phyloP scores from a whole-genome alignment of 1,140 invertebrate genomes.

The Cherax quadricarinatus region DNA sequence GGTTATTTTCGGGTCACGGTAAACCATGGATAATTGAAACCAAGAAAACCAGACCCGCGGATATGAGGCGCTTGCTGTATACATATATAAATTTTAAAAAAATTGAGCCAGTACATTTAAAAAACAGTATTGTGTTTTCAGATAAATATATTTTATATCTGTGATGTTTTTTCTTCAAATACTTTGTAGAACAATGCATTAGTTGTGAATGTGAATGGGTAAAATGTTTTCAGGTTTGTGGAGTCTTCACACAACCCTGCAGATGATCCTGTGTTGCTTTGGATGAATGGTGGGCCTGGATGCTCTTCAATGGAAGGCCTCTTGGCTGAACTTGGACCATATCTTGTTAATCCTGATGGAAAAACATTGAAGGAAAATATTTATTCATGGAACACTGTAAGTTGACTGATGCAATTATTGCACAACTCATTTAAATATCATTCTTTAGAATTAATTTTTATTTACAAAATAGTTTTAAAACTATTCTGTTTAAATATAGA shows the following conservation, averaged over 20 bases:
- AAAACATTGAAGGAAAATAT: conserved; percentile 52
- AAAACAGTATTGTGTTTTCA: too few relatives aligned
- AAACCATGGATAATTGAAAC: too few relatives aligned
- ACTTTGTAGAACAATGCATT: too few relatives aligned
- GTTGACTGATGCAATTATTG: background rate
- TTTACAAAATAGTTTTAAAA: background rate
- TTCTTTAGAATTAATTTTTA: background rate
- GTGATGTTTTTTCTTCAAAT: too few relatives aligned
- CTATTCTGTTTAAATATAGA: too few relatives aligned
- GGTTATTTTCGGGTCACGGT: too few relatives aligned
- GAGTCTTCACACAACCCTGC: conserved; percentile 31
- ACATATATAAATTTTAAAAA: too few relatives aligned
- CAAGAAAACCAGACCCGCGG: too few relatives aligned
- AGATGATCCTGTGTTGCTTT: conserved; percentile 85
- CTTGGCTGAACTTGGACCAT: conserved; percentile 89
- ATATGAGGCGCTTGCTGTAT: too few relatives aligned
- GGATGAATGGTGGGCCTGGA: conserved; percentile 92
- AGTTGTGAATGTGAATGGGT: too few relatives aligned
- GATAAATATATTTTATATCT: too few relatives aligned
- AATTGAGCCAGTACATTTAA: too few relatives aligned
- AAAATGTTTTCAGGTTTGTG: conserved; percentile 22
- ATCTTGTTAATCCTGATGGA: conserved; percentile 68
- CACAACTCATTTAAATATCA: background rate
- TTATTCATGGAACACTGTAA: conserved; percentile 59
- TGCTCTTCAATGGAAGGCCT: conserved; percentile 87